Base-by-base conservation (phyloP, 23 tunicate genomes). In the Trididemnum clinides region DNA sequence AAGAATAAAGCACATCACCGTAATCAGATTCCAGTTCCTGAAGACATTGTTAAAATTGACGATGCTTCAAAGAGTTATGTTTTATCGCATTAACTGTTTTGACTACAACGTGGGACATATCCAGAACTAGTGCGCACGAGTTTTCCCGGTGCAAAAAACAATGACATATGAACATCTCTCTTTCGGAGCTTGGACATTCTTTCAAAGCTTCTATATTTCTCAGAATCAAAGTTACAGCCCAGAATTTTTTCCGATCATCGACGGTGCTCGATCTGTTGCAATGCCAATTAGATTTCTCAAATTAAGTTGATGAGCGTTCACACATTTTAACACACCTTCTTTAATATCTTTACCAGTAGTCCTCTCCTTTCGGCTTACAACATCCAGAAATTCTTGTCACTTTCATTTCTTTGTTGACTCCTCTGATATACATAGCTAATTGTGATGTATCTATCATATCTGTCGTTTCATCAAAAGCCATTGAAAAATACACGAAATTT, bases 191-290 rank as follows among this genome's bases (percentile, higher is more conserved):
- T 28, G 27, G 12, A 39, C 33, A 26, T 26, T 39, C 30, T 30
- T 58, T 39, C 76, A 34, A 64, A 26, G 5, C n/a, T 15, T 80
- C 38, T 26, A 58, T 80, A 4, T 80, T 78, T 58, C n/a, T 6
- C 72, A 38, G 84, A 80, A 80, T 80, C 78, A 80, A 80, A 80
- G 84, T 80, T 64, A 57, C 84, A 22, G 84, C 84, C 76, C 73
- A 6, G 57, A 10, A 64, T 80, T 80, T 80, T 25, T 80, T 80
- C 84, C 84, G 19, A 80, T 63, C 78, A 80, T 80, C 76, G 78
- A 80, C 18, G 78, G 62, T 27, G 84, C 84, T 22, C 84, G 35
- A 63, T 80, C 84, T 23, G 84, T 80, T 80, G 84, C 84, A 25
- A 80, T 63, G 26, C 69, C 69, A 59, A 59, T 21, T 12, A 59